A percentile compares a stretch with the other conserved stretches of the same genome.
Conservation (phyloP, 1,140 invertebrate genomes). For the Harlomillsia oculata region DNA sequence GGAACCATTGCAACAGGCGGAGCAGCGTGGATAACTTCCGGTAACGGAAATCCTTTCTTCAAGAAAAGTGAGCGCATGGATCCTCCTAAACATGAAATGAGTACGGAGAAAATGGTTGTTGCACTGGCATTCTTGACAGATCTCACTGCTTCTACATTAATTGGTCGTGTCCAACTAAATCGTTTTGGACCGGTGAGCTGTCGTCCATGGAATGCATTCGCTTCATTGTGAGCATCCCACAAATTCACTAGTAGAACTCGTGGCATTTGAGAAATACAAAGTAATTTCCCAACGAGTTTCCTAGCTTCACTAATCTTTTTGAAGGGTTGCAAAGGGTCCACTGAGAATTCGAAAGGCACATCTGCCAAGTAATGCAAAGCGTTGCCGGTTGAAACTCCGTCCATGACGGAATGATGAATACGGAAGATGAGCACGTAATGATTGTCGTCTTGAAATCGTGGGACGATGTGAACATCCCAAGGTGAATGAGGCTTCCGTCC, state of each 20-base stretch:
- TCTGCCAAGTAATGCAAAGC: conserved; percentile 27
- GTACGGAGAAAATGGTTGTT: conserved; percentile 24
- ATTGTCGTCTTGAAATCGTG: conserved; percentile 11
- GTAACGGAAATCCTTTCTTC: conserved; percentile 10
- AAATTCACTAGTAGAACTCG: neutral
- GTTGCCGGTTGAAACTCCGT: conserved; percentile 24
- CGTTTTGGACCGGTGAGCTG: conserved; percentile 25
- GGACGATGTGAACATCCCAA: conserved; percentile 33
- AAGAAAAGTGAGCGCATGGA: conserved; percentile 22
- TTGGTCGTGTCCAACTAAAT: conserved; percentile 23
- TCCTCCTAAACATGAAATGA: conserved; percentile 24
- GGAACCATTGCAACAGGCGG: conserved; percentile 28
- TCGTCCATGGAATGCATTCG: conserved; percentile 24
- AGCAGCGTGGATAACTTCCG: conserved; percentile 23
- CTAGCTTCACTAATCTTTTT: conserved; percentile 7
- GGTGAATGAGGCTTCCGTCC: conserved; percentile 12
- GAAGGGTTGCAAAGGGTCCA: conserved; percentile 26
- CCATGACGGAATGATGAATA: conserved; percentile 20
- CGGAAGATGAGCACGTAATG: conserved; percentile 19
- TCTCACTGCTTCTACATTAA: conserved; percentile 22
- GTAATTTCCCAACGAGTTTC: neutral
- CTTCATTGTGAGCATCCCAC: conserved; percentile 7
- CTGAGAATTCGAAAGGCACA: conserved; percentile 24
- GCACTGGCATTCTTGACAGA: conserved; percentile 19
- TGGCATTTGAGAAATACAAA: neutral